Evolutionary conservation across 2,888 invertebrate species (phyloP).

Genomic region (Apodemia zela): DNA sequence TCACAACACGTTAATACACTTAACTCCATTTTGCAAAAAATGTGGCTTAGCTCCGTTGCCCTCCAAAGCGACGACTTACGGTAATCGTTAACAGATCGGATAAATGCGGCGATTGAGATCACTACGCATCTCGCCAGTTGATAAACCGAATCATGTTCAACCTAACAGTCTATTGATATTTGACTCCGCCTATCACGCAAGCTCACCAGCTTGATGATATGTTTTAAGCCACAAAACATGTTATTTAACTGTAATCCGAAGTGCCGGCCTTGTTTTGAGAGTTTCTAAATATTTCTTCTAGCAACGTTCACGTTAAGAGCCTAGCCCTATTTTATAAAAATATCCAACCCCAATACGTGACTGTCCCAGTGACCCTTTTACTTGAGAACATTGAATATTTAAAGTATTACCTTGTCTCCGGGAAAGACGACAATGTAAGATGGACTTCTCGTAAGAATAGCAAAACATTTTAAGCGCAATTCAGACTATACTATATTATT

Average conservation of each 20-base stretch:
- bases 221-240: neutral
- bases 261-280: neutral
- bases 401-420: constrained; percentile 3
- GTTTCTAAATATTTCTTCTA: constrained; percentile 12
- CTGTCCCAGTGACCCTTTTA: constrained; percentile 7
- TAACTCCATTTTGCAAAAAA: too few species aligned
- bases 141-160: too few species aligned
- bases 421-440: neutral
- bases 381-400: constrained; percentile 8
- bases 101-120: too few species aligned
- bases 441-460: neutral
- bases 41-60: too few species aligned
- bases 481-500: too few species aligned
- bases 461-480: constrained; percentile 1
- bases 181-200: too few species aligned
- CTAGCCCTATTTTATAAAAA: constrained; percentile 14
- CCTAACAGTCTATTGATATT: too few species aligned
- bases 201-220: too few species aligned
- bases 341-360: constrained; percentile 13
- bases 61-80: too few species aligned
- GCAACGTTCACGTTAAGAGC: neutral
- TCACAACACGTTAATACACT: too few species aligned
- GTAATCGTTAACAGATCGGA: too few species aligned
- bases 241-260: neutral
- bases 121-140: too few species aligned